Evolutionary conservation across 1,140 invertebrate genomes (phyloP).

Genomic region (Diorhabda carinulata): DNA sequence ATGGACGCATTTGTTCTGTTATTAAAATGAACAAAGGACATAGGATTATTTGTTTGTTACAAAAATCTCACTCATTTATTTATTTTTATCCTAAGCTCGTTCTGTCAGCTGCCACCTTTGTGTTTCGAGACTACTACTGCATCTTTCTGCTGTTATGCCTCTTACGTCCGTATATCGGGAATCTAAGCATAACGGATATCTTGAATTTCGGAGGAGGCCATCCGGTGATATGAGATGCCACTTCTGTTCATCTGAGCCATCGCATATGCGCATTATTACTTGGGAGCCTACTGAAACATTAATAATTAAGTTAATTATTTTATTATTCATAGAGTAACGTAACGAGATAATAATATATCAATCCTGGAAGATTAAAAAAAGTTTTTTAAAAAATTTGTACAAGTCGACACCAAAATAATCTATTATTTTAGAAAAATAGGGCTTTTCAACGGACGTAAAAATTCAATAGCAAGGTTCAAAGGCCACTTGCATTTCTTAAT

Average conservation of each 20-base stretch:
- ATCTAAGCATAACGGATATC: slow-evolving; percentile 77
- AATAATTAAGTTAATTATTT: not conserved
- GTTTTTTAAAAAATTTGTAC: too few relatives aligned
- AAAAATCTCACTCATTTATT: not conserved
- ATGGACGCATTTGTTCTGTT: too few relatives aligned
- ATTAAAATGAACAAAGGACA: too few relatives aligned
- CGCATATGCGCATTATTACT: slow-evolving; percentile 71
- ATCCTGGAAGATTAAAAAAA: too few relatives aligned
- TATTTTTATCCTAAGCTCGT: slow-evolving; percentile 18
- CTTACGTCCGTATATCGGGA: slow-evolving; percentile 59
- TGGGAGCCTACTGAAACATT: slow-evolving; percentile 50
- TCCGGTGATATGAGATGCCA: slow-evolving; percentile 69
- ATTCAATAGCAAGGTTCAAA: too few relatives aligned
- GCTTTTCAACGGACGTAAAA: too few relatives aligned
- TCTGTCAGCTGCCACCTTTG: slow-evolving; percentile 61
- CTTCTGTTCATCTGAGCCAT: slow-evolving; percentile 70
- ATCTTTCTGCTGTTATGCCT: slow-evolving; percentile 67
- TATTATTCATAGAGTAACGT: not conserved
- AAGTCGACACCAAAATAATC: too few relatives aligned
- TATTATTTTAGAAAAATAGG: too few relatives aligned
- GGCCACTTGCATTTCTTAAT: too few relatives aligned
- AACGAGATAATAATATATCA: too few relatives aligned
- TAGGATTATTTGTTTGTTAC: too few relatives aligned
- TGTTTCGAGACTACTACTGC: slow-evolving; percentile 61
- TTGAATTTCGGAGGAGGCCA: slow-evolving; percentile 67